Evolutionary conservation across 2,888 invertebrate species (phyloP), one percentile per base, ranked within the genome.

Genomic region (Eucriotettix oculatus): DNA sequence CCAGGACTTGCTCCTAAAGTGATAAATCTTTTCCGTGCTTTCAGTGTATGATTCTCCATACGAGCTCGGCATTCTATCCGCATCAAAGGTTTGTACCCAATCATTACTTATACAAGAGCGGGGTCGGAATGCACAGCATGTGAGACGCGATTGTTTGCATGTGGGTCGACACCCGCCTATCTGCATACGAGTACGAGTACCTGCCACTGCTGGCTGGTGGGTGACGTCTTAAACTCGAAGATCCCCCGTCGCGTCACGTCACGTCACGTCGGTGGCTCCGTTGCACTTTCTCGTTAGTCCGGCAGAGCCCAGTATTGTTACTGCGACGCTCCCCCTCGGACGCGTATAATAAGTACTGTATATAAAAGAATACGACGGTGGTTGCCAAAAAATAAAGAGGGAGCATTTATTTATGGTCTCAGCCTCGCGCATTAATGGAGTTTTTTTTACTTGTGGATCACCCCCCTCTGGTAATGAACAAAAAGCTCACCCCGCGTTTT

Each of bases 371-470:
- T 43, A 54, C 56, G 42, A 44, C 58, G 42, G 58, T 60, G 61
- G 61, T 61, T 63, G 63, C 63, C 63, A 63, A 63, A 63, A 63
- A 63, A 61, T 63, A 61, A 63, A 55, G 58, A 60, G 60, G 59
- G 61, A 61, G 56, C 56, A 56, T 63, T 63, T 63, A 63, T 63
- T 63, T 63, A 63, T 63, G 63, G 61, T 58, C 43, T 44, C 56
- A 42, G 41, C 14, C 48, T 48, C 44, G 48, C 14, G 57, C 42
- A 53, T 57, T 61, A 61, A 61, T 61, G 61, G 61, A 48, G 58
- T 54, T 61, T 61, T 52, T 53, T 52, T 56, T 61, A 58, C 52
- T 56, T 29, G 17, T 40, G 57, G 48, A 58, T 60, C 60, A 52
- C 54, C 44, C 56, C 56, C 56, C 44, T 52, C 56, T 44, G 56